Conservation (phyloP, 2,113 vertebrate genomes). For the Ochotona curzoniae region DNA sequence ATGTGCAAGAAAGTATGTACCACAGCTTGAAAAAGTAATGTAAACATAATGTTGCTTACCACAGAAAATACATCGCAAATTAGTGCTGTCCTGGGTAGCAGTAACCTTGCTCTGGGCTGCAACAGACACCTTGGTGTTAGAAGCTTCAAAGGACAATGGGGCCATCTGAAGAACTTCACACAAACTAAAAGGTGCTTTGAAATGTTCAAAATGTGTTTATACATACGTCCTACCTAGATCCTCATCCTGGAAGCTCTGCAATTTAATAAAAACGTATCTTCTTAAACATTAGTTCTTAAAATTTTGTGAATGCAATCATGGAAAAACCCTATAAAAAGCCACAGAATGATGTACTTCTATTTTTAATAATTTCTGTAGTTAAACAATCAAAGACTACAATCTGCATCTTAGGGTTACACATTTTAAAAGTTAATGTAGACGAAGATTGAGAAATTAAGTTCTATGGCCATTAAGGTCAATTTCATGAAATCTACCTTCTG, state of each 20-base stretch:
- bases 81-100: slow-evolving; percentile 83
- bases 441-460: slow-evolving; percentile 27
- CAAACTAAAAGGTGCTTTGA: slow-evolving; percentile 78
- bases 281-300: slow-evolving; percentile 55
- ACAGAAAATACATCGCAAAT: slow-evolving; percentile 85
- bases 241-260: slow-evolving; percentile 64
- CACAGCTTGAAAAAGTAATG: slow-evolving; percentile 81
- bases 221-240: slow-evolving; percentile 72
- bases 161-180: slow-evolving; percentile 78
- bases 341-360: neutral
- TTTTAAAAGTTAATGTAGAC: slow-evolving; percentile 26
- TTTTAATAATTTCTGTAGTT: slow-evolving; percentile 33
- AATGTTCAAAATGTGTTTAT: slow-evolving; percentile 74
- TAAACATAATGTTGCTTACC: slow-evolving; percentile 83
- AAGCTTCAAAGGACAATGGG: slow-evolving; percentile 76
- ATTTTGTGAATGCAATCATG: slow-evolving; percentile 22
- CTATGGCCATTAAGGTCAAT: slow-evolving; percentile 10
- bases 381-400: slow-evolving; percentile 20
- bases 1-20: slow-evolving; percentile 77
- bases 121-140: slow-evolving; percentile 84
- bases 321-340: slow-evolving; percentile 54
- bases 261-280: slow-evolving; percentile 67
- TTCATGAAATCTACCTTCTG: slow-evolving; percentile 5
- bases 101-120: slow-evolving; percentile 83
- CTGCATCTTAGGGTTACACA: neutral